Base-by-base conservation (phyloP, 2,888 invertebrate genomes). In the Synergus laeviventris region DNA sequence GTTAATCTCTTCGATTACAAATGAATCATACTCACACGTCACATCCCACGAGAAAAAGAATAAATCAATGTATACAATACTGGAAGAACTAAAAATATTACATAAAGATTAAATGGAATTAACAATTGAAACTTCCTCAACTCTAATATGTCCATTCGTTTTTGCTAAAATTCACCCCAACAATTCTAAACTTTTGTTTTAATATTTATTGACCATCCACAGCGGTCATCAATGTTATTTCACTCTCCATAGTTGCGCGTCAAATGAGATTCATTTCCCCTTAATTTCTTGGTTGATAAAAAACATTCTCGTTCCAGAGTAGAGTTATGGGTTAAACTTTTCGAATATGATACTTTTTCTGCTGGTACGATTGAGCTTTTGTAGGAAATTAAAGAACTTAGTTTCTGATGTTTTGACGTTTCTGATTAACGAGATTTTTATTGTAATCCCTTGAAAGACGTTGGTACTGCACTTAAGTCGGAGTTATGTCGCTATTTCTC, bases 251-350 rank as follows among this genome's bases (percentile, higher is more conserved):
- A 64, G 39, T 39, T 62, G 12, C n/a, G 14, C 64, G 9, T 64
- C 18, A 39, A 64, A 64, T 42, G 64, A 62, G 64, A 64, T 64
- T 39, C 39, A 64, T 64, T 39, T 39, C 62, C 5, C 64, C 39
- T 5, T 14, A 21, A 18, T 38, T 42, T 2, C 18, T 4, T 18
- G 39, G 1, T 21, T 4, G 56, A 56, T 56, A 56, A 56, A 56
- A 64, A 64, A 39, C 14, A 60, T 62, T 18, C 64, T 42, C 64
- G 14, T 64, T 64, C 7, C 38, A 64, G 21, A 39, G 64, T 21
- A 39, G 38, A 64, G 12, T 64, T 39, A 64, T 64, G 39, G 18
- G 12, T n/a, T 39, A 12, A 21, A 64, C 21, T 64, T 42, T 64
- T 64, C 14, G n/a, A 64, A 39, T 64, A 21, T 36, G 62, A 36